These are phyloP conservation scores for Drosophila pegasa DNA, from an alignment of 2,888 invertebrate genomes.

Conservation along the genomic window DNA sequence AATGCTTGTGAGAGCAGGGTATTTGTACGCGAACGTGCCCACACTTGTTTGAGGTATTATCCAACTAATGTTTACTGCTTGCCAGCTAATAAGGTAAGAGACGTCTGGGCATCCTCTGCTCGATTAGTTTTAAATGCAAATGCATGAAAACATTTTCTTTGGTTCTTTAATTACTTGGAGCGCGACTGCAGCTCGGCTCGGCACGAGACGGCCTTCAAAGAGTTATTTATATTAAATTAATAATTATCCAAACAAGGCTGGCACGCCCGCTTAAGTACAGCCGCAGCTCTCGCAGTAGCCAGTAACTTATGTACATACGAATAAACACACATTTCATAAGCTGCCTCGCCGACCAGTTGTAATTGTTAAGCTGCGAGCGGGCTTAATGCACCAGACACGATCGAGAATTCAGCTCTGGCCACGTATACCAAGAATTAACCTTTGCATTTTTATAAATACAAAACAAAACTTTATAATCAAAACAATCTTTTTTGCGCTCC, in stretches of 20 bases:
- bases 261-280: conserved; percentile 26
- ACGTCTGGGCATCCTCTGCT: neutral
- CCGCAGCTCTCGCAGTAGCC: conserved; percentile 1
- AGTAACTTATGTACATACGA: conserved; percentile 24
- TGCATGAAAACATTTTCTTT: neutral
- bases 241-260: conserved; percentile 31
- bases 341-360: conserved; percentile 4
- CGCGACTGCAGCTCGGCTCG: neutral
- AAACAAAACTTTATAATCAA: conserved; percentile 8
- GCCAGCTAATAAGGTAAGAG: neutral
- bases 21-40: too few species aligned
- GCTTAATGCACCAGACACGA: conserved; percentile 10
- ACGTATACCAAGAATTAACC: conserved; percentile 24
- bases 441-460: conserved; percentile 19
- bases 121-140: neutral
- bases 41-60: too few species aligned
- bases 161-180: neutral
- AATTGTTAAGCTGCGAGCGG: conserved; percentile 17
- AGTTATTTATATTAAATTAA: conserved; percentile 12
- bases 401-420: conserved; percentile 18
- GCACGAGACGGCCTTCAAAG: conserved; percentile 1
- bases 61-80: too few species aligned
- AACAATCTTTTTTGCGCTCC: neutral
- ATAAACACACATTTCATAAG: conserved; percentile 13
- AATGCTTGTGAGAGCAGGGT: too few species aligned